phyloP scores from a whole-genome alignment of 2,888 invertebrate genomes.

The Lasioglossum calceatum region DNA sequence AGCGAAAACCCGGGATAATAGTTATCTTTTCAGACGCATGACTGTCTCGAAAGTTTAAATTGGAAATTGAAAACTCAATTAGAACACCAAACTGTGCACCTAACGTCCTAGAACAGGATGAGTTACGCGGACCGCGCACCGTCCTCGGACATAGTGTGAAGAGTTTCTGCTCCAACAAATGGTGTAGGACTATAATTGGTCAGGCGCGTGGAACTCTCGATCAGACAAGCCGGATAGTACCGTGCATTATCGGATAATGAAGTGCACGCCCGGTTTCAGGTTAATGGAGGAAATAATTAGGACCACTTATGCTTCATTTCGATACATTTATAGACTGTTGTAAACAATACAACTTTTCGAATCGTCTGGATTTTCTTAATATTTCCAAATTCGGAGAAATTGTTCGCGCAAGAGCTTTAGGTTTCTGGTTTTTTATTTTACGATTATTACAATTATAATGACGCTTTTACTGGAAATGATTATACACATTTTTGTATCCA shows the following conservation, averaged over 20 bases:
- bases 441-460: no score
- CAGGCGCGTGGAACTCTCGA: neutral
- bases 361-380: neutral
- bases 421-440: no score
- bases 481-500: no score
- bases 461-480: no score
- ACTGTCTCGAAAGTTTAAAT: neutral
- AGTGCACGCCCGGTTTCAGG: neutral
- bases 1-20: conserved; percentile 48
- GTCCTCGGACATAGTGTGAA: neutral
- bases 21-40: neutral
- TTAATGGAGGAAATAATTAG: conserved; percentile 1
- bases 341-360: neutral
- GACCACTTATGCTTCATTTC: neutral
- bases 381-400: neutral
- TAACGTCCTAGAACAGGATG: neutral
- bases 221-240: neutral
- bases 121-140: neutral
- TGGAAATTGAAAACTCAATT: neutral
- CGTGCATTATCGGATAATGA: neutral
- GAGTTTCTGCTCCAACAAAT: neutral
- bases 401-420: no score
- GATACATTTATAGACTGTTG: neutral
- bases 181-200: neutral
- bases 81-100: neutral